phyloP scores from a whole-genome alignment of 2,113 vertebrate species.

The Myotis davidii region DNA sequence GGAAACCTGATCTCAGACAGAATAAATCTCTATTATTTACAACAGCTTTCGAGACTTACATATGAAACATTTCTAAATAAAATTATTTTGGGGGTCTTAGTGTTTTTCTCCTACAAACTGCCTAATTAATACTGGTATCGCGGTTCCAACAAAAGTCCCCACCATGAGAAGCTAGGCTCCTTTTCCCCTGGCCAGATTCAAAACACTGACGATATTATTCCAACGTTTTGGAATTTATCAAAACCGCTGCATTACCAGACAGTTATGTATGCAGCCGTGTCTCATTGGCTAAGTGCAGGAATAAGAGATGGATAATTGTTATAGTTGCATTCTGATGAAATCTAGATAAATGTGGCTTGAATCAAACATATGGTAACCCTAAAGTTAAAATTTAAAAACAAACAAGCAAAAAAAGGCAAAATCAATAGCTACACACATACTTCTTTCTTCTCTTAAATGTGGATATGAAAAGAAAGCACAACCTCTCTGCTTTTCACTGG shows the following conservation, averaged over 20 bases:
- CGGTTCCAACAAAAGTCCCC: neutral
- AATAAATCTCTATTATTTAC: conserved; percentile 48
- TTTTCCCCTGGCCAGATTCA: conserved; percentile 29
- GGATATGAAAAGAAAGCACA: neutral
- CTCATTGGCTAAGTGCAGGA: conserved; percentile 25
- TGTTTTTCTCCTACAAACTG: neutral
- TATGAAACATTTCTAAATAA: conserved; percentile 43
- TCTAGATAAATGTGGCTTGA: conserved; percentile 42
- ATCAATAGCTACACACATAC: neutral
- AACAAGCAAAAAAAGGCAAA: neutral
- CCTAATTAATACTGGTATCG: conserved; percentile 28
- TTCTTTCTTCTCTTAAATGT: neutral
- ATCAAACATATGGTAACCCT: neutral
- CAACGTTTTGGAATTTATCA: conserved; percentile 24
- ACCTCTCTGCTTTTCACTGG: neutral
- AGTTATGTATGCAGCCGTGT: neutral
- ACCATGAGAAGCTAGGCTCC: neutral
- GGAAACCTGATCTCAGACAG: conserved; percentile 15
- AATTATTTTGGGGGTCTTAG: neutral
- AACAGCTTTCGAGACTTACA: neutral
- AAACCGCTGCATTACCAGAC: conserved; percentile 56
- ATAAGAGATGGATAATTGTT: conserved; percentile 20
- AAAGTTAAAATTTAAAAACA: neutral
- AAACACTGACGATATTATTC: conserved; percentile 31
- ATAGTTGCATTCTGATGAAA: conserved; percentile 16